Evolutionary conservation across 1,140 invertebrate genomes (phyloP).

Genomic region (Heliothis virescens): DNA sequence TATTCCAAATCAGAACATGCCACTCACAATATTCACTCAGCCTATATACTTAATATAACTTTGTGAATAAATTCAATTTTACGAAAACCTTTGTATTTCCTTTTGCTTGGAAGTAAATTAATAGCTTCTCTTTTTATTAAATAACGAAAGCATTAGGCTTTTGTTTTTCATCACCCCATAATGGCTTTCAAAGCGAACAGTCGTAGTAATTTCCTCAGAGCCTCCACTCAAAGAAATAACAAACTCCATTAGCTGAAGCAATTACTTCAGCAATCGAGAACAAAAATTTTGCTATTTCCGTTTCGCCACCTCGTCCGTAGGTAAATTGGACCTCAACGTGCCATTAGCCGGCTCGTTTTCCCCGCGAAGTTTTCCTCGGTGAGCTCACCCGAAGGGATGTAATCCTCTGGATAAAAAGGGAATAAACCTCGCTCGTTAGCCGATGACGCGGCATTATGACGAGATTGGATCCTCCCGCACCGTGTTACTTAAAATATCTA

Average conservation of each 20-base stretch:
- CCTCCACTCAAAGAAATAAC: slow-evolving; percentile 12
- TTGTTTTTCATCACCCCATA: slow-evolving; percentile 7
- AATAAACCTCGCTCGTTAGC: slow-evolving; percentile 48
- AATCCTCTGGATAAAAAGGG: slow-evolving; percentile 48
- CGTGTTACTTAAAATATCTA: slow-evolving; percentile 40
- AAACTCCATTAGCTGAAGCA: slow-evolving; percentile 19
- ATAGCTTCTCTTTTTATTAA: background rate
- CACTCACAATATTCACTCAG: background rate
- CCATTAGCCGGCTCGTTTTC: slow-evolving; percentile 23
- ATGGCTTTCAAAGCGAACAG: background rate
- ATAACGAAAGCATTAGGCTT: background rate
- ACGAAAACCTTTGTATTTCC: background rate
- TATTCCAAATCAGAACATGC: no score
- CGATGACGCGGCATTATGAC: slow-evolving; percentile 48
- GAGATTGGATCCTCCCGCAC: slow-evolving; percentile 39
- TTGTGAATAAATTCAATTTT: background rate
- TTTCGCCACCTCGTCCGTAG: slow-evolving; percentile 22
- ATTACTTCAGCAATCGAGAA: slow-evolving; percentile 6
- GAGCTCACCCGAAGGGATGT: slow-evolving; percentile 17
- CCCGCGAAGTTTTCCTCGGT: slow-evolving; percentile 29
- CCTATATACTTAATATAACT: background rate
- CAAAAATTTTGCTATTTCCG: background rate
- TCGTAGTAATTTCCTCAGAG: slow-evolving; percentile 7
- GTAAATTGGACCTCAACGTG: slow-evolving; percentile 30
- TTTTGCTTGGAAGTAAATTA: background rate